phyloP scores from a whole-genome alignment of 2,797 vertebrate genomes.

The Scleropages formosus region DNA sequence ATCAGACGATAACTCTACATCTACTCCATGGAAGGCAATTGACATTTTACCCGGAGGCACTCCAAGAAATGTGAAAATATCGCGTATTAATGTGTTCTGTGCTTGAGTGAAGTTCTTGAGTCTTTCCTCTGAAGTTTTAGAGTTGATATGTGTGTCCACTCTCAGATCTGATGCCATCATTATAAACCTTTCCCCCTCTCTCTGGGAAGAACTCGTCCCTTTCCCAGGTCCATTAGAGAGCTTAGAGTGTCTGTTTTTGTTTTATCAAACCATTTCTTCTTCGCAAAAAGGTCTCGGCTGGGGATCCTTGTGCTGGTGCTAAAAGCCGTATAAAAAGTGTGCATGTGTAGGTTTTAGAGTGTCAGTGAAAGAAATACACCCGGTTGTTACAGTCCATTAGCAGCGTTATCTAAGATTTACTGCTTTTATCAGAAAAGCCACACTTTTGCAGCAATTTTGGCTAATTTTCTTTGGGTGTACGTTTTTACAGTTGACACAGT shows the following conservation, averaged over 20 bases:
- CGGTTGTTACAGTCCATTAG: conserved; percentile 9
- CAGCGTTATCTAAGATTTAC: not conserved
- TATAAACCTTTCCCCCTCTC: not conserved
- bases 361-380: not conserved
- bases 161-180: not conserved
- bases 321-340: not conserved
- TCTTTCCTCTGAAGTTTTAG: no score
- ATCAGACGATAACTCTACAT: no score
- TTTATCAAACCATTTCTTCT: not conserved
- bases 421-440: not conserved
- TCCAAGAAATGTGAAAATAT: not conserved
- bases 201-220: not conserved
- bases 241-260: not conserved
- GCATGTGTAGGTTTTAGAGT: not conserved
- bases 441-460: no score
- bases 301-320: not conserved
- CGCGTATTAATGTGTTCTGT: not conserved
- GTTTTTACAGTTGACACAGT: no score
- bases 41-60: not conserved
- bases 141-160: no score
- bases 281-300: conserved; percentile 5
- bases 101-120: no score
- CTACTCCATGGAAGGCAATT: no score
- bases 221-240: not conserved
- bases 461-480: no score